Conservation (phyloP, 2,888 invertebrate species). For the Cheilosia vernalis region DNA sequence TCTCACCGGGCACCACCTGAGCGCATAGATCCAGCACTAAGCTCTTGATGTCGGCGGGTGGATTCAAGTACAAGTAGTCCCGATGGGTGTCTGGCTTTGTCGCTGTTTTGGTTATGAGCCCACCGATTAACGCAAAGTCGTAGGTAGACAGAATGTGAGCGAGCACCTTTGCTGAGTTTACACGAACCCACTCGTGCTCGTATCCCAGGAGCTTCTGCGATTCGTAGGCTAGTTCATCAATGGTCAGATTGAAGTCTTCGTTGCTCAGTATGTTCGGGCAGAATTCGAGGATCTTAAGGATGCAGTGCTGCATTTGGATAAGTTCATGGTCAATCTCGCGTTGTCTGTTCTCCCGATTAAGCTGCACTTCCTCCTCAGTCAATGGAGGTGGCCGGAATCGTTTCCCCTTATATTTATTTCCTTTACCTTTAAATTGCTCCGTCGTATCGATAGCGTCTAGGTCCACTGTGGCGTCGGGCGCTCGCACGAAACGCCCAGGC, state of each 20-base stretch:
- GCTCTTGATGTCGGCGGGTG: slow-evolving; percentile 86
- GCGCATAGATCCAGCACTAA: slow-evolving; percentile 90
- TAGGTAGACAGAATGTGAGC: slow-evolving; percentile 88
- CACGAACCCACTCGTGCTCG: slow-evolving; percentile 94
- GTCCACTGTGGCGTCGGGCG: slow-evolving; percentile 81
- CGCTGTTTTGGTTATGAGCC: slow-evolving; percentile 80
- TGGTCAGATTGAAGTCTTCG: slow-evolving; percentile 78
- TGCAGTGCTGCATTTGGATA: slow-evolving; percentile 89
- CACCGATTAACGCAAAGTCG: slow-evolving; percentile 86
- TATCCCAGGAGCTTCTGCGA: slow-evolving; percentile 90
- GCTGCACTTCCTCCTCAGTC: slow-evolving; percentile 76
- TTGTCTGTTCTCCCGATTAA: slow-evolving; percentile 85
- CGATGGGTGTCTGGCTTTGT: slow-evolving; percentile 79
- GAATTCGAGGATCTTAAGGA: slow-evolving; percentile 87
- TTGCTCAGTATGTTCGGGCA: slow-evolving; percentile 86
- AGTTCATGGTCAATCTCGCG: slow-evolving; percentile 89
- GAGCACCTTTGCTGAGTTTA: slow-evolving; percentile 90
- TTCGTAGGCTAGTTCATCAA: slow-evolving; percentile 87
- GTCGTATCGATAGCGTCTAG: slow-evolving; percentile 28
- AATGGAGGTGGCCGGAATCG: slow-evolving; percentile 64
- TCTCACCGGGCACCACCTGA: slow-evolving; percentile 87
- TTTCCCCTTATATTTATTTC: slow-evolving; percentile 24
- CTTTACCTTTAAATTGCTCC: slow-evolving; percentile 55
- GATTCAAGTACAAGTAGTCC: slow-evolving; percentile 87
- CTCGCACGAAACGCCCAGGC: slow-evolving; percentile 86